Percentiles rank a stretch among this genome's conserved stretches.
phyloP scores from a whole-genome alignment of 23 tunicate genomes.

The Trididemnum clinides region DNA sequence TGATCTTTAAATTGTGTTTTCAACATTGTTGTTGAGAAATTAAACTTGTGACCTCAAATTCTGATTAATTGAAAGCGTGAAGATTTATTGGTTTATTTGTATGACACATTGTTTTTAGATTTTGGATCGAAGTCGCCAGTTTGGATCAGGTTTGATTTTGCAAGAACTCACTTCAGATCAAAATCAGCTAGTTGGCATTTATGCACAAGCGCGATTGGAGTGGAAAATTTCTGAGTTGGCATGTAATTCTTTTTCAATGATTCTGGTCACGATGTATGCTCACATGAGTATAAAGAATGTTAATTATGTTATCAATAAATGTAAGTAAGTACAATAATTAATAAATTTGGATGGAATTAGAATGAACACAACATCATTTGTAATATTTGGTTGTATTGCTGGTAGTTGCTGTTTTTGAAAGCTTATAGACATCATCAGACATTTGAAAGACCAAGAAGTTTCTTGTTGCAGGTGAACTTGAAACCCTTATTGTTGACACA shows the following conservation, averaged over 20 bases:
- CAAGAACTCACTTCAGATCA: constrained; percentile 22
- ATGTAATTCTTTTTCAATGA: constrained; percentile 51
- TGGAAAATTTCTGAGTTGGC: constrained; percentile 41
- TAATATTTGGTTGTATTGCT: too few relatives aligned
- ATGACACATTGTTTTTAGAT: neutral
- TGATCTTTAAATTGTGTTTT: too few relatives aligned
- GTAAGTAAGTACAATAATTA: neutral
- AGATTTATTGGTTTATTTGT: too few relatives aligned
- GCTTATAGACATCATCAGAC: too few relatives aligned
- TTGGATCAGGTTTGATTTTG: constrained; percentile 44
- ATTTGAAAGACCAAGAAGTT: too few relatives aligned
- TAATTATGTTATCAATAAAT: constrained; percentile 29
- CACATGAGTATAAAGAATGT: constrained; percentile 33
- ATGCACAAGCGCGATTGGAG: constrained; percentile 17
- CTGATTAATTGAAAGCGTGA: too few relatives aligned
- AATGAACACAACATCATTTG: too few relatives aligned
- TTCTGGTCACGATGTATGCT: constrained; percentile 44
- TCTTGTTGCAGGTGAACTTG: too few relatives aligned
- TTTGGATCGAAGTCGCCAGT: neutral
- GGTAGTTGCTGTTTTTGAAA: too few relatives aligned
- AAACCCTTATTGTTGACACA: too few relatives aligned
- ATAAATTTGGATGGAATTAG: too few relatives aligned
- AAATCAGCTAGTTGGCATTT: constrained; percentile 46
- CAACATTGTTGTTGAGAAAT: neutral
- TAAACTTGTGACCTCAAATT: neutral